A percentile compares a stretch with the other conserved stretches of the same genome.
phyloP scores from a whole-genome alignment of 1,140 invertebrate genomes.

The Mercenaria mercenaria region DNA sequence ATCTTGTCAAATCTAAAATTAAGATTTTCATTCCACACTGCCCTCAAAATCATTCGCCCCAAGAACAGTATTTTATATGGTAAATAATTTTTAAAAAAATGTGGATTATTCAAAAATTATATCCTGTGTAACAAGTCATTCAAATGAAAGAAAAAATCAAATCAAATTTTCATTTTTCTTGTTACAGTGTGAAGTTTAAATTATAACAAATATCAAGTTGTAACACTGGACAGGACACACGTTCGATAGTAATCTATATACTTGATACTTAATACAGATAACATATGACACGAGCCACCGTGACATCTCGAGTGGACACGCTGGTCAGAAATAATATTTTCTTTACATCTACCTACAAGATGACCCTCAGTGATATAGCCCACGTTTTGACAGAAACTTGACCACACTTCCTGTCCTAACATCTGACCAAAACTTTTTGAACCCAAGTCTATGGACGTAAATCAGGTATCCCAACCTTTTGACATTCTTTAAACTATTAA shows the following conservation, averaged over 20 bases:
- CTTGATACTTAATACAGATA: not conserved
- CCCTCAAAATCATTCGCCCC: too few species aligned
- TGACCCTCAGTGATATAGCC: not conserved
- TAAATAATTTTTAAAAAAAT: too few species aligned
- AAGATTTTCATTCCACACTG: too few species aligned
- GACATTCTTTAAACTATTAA: not conserved
- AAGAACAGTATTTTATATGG: too few species aligned
- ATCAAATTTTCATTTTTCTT: too few species aligned
- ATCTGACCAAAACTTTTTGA: not conserved
- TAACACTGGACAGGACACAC: constrained; percentile 9
- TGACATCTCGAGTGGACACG: not conserved
- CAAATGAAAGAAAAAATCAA: too few species aligned
- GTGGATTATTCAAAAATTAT: too few species aligned
- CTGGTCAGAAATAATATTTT: constrained; percentile 32
- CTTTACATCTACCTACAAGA: constrained; percentile 30
- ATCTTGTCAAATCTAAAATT: too few species aligned
- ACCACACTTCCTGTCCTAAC: not conserved
- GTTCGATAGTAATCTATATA: not conserved
- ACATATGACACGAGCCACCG: not conserved
- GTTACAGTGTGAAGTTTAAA: too few species aligned
- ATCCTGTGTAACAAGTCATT: too few species aligned
- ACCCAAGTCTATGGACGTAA: not conserved
- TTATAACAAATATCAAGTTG: too few species aligned
- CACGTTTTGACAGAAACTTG: not conserved
- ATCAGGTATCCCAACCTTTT: not conserved